Evolutionary conservation across 1,140 invertebrate species (phyloP).

Genomic region (Lepidurus couesii): DNA sequence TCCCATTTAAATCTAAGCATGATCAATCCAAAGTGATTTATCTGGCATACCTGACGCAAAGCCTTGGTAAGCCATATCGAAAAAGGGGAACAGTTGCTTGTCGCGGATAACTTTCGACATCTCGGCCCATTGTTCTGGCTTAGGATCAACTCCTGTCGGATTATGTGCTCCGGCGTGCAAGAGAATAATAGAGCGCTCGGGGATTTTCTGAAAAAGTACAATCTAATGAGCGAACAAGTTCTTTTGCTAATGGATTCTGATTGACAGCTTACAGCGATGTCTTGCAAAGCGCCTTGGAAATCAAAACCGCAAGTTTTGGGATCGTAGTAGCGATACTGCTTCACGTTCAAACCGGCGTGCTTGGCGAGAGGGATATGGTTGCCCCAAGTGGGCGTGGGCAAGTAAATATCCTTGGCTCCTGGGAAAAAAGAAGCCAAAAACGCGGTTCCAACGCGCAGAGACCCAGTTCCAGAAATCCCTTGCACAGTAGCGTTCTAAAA

Average conservation of each 20-base stretch:
- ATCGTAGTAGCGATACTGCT: conserved; percentile 94
- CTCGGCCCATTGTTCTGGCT: conserved; percentile 83
- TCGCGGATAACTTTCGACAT: conserved; percentile 73
- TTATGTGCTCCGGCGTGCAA: conserved; percentile 99
- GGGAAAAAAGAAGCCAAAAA: conserved; percentile 84
- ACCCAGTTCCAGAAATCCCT: conserved; percentile 94
- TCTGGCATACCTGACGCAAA: conserved; percentile 66
- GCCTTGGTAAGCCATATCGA: conserved; percentile 99
- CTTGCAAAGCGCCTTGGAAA: conserved; percentile 81
- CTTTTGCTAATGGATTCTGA: not conserved
- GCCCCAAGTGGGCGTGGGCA: conserved; percentile 96
- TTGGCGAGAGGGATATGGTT: conserved; percentile 95
- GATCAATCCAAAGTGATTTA: not conserved
- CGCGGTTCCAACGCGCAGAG: conserved; percentile 82
- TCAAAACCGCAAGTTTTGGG: conserved; percentile 93
- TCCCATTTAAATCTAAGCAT: not conserved
- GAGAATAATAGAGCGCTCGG: conserved; percentile 84
- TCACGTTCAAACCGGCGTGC: conserved; percentile 75
- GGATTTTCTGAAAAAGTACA: conserved; percentile 68
- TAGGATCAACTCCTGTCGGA: conserved; percentile 96
- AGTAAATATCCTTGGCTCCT: conserved; percentile 77
- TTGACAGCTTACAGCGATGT: conserved; percentile 67
- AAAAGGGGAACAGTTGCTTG: conserved; percentile 87
- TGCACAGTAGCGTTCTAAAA: conserved; percentile 70
- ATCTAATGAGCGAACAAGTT: not conserved